Base-by-base conservation (phyloP, 2,113 vertebrate genomes). In the Dendrocopos noguchii region DNA sequence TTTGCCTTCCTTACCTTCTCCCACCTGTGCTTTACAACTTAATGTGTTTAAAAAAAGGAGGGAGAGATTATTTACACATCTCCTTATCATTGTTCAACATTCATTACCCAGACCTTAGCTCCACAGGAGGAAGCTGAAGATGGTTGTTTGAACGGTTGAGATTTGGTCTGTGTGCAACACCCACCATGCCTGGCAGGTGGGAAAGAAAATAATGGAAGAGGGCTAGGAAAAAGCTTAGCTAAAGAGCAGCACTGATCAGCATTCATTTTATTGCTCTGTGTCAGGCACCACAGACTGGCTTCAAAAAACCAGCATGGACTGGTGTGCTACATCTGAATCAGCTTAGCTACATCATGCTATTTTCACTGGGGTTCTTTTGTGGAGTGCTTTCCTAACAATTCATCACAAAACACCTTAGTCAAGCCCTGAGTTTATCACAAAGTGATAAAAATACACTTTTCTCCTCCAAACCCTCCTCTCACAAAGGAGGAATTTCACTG, bases 1-100 rank as follows among this genome's bases (percentile, higher is more conserved):
- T 95, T 56, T 44, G 29, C 80, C 73, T 92, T 75, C 19, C 91
- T 91, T 55, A 87, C 72, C 72, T 80, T 27, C 89, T 84, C 33
- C 44, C 66, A 77, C 66, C 72, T 52, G 63, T 21, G 72, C 42
- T 73, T 90, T 84, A 74, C 83, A 86, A 44, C 47, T 61, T 28
- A 5, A 6, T 2, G 61, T 25, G 42, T 28, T 88, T 70, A 27
- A 42, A 70, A 36, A 66, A 82, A 74, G 78, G 78, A 70, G 67
- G 73, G 15, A 76, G 60, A 74, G 52, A 67, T 76, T 53, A 81
- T 93, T 89, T 59, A 39, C 39, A 57, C 42, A 9, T 7, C 34
- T n/a, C 61, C 39, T 75, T 34, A 19, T 3, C 7, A 36, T 20
- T 1, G 2, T 2, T 29, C 5, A 53, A 15, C 1, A 9, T 8